Evolutionary conservation across 2,888 invertebrate species (phyloP).

Genomic region (Lypha dubia): DNA sequence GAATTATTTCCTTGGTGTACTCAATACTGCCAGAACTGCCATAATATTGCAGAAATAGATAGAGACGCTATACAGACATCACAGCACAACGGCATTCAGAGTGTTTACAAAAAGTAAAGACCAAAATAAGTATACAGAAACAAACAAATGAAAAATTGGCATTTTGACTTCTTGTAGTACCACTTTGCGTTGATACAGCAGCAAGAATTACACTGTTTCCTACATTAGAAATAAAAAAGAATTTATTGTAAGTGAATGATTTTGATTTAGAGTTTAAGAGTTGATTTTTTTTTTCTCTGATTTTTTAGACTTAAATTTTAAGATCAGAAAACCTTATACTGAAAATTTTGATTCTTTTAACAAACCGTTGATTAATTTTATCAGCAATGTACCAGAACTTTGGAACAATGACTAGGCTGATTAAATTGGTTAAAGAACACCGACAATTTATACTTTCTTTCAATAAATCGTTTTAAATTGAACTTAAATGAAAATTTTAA

Average conservation of each 20-base stretch:
- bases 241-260: not conserved
- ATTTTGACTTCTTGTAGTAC: conserved; percentile 64
- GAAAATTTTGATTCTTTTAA: too few species aligned
- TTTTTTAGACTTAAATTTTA: too few species aligned
- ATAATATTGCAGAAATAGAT: conserved; percentile 58
- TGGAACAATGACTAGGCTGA: too few species aligned
- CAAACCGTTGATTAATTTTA: too few species aligned
- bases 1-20: conserved; percentile 70
- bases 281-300: not conserved
- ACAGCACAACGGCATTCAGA: conserved; percentile 4
- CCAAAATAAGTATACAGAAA: conserved; percentile 33
- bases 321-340: too few species aligned
- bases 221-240: not conserved
- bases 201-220: conserved; percentile 52
- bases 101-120: conserved; percentile 45
- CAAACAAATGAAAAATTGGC: conserved; percentile 61
- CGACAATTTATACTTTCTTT: too few species aligned
- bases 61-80: conserved; percentile 24
- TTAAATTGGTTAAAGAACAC: too few species aligned
- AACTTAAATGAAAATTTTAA: too few species aligned
- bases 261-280: too few species aligned
- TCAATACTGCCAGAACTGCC: conserved; percentile 57
- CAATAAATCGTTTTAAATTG: too few species aligned
- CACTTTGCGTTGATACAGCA: conserved; percentile 6
- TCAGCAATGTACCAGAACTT: too few species aligned